Conservation (phyloP, 2,113 vertebrate species). For the Lepisosteus oculatus region DNA sequence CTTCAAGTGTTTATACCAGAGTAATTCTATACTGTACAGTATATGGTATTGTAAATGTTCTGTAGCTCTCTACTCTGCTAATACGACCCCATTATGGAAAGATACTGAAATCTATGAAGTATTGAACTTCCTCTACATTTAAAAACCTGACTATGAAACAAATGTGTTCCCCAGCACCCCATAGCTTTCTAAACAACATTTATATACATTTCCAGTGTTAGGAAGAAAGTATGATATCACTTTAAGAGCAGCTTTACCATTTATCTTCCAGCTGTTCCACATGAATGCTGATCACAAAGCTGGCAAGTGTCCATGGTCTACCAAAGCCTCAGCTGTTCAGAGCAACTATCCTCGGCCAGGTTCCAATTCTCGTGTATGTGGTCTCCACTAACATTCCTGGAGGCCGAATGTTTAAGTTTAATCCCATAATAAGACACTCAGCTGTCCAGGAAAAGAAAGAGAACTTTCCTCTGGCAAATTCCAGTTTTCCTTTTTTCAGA, state of each 20-base stretch:
- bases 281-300: slow-evolving; percentile 65
- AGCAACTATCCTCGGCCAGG: slow-evolving; percentile 34
- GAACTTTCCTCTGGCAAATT: slow-evolving; percentile 65
- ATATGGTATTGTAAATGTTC: background rate
- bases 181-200: slow-evolving; percentile 48
- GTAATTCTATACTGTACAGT: background rate
- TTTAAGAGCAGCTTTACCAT: slow-evolving; percentile 53
- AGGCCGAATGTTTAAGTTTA: slow-evolving; percentile 67
- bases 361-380: slow-evolving; percentile 55
- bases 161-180: slow-evolving; percentile 13
- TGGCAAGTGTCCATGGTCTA: slow-evolving; percentile 53
- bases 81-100: background rate
- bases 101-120: slow-evolving; percentile 5
- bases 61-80: background rate
- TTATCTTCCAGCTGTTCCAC: slow-evolving; percentile 70
- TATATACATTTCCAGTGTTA: slow-evolving; percentile 55
- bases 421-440: slow-evolving; percentile 77
- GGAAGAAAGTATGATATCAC: slow-evolving; percentile 35
- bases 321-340: slow-evolving; percentile 50
- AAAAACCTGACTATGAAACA: slow-evolving; percentile 10
- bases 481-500: slow-evolving; percentile 43
- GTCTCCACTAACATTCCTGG: slow-evolving; percentile 59
- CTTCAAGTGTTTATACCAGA: no score
- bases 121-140: slow-evolving; percentile 7
- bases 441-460: slow-evolving; percentile 72